Evolutionary conservation across 2,113 vertebrate species (phyloP), one percentile per base, ranked within the genome.

Genomic region (Aptenodytes patagonicus): DNA sequence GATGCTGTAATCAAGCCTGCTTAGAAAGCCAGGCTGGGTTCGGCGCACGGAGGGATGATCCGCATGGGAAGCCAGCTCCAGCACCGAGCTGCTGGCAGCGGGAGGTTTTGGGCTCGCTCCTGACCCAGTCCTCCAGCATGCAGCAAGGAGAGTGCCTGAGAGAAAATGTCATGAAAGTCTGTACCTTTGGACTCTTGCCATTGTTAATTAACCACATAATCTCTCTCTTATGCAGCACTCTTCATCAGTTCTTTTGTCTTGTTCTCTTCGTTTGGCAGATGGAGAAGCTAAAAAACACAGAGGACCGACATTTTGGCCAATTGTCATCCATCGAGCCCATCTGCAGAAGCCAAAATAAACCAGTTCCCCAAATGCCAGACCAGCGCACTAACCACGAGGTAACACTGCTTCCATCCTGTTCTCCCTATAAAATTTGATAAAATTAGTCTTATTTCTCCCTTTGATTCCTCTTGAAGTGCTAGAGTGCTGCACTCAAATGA

Each of bases 301-400:
- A 38, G 28, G 31, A 31, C 11, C 49, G 11, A 47, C 5, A 0
- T 64, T 76, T n/a, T 49, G 70, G 70, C n/a, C 46, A 16, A 0
- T 76, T 77, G 36, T 73, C 49, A 11, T 46, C 65, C 54, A 15
- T 24, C 3, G 42, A 89, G n/a, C 65, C 70, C 66, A n/a, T 32
- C 84, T 60, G 44, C 70, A 69, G 58, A n/a, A 47, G 80, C 84
- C 92, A 77, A 57, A 84, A 62, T 31, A 42, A 91, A 82, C 34
- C 36, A 9, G 42, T 18, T 60, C 42, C 42, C 42, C 55, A 29
- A 31, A 38, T 31, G 80, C 54, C 65, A 49, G 84, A 6, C 13
- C 42, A 83, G 70, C 1, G 0, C 2, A 2, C 7, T 20, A 44
- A 13, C 68, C 46, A 13, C 1, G 0, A 72, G 80, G 69, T 66